These are phyloP conservation scores for Cryptoblepharus egeriae DNA, from an alignment of 2,797 vertebrate species.

Conservation along the genomic window DNA sequence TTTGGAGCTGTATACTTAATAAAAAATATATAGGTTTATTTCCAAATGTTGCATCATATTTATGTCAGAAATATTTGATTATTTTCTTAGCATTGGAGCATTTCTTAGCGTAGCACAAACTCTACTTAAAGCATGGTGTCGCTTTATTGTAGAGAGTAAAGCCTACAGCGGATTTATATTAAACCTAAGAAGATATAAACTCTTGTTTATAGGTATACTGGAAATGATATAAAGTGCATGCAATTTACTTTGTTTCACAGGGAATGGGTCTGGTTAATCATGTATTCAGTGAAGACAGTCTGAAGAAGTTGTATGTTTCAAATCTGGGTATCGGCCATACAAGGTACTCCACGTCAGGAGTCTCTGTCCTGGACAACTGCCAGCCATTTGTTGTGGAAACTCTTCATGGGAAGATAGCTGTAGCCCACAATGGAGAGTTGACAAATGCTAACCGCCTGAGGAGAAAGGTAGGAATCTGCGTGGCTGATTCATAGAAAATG, in stretches of 20 bases:
- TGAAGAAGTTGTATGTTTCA: constrained; percentile 89
- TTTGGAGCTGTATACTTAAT: too few relatives aligned
- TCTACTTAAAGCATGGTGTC: too few relatives aligned
- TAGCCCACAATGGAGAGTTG: constrained; percentile 96
- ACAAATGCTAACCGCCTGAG: constrained; percentile 89
- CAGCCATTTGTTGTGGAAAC: constrained; percentile 99
- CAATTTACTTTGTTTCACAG: constrained; percentile 57
- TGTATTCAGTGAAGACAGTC: constrained; percentile 89
- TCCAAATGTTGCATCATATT: too few relatives aligned
- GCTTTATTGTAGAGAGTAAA: too few relatives aligned
- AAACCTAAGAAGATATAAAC: too few relatives aligned
- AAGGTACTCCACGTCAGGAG: constrained; percentile 94
- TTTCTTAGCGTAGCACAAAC: too few relatives aligned
- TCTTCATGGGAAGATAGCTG: constrained; percentile 94
- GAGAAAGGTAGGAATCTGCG: constrained; percentile 82
- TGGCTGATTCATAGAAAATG: background rate
- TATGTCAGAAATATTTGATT: too few relatives aligned
- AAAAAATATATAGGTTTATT: too few relatives aligned
- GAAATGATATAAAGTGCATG: constrained; percentile 20
- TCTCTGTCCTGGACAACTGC: constrained; percentile 96
- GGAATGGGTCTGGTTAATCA: constrained; percentile 96
- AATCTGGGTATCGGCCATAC: constrained; percentile 98
- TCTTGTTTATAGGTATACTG: background rate
- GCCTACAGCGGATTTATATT: too few relatives aligned
- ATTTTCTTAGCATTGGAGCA: too few relatives aligned